Percentiles rank a stretch among this genome's conserved stretches.
Evolutionary conservation across 2,113 vertebrate species (phyloP).

Genomic region (Gopherus evgoodei): DNA sequence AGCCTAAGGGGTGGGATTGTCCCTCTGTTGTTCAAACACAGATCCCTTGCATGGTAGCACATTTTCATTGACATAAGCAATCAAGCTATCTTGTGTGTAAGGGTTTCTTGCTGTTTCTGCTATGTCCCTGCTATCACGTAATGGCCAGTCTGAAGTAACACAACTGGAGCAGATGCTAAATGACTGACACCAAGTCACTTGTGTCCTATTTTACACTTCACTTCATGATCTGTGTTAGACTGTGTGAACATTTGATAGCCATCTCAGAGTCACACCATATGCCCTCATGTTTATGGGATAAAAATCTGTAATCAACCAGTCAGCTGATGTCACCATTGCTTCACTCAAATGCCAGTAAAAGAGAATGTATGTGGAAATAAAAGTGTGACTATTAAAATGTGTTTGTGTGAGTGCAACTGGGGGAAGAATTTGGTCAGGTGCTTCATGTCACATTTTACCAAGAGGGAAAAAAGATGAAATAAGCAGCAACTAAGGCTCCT

Average conservation of each 20-base stretch:
- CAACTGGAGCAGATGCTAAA: slow-evolving; percentile 82
- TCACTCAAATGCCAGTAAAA: slow-evolving; percentile 49
- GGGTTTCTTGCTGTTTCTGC: slow-evolving; percentile 57
- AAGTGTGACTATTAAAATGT: slow-evolving; percentile 48
- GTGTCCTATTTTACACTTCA: slow-evolving; percentile 76
- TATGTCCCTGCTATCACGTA: slow-evolving; percentile 43
- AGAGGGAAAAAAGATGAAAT: background rate
- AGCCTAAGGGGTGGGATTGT: background rate
- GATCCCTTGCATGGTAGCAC: slow-evolving; percentile 25
- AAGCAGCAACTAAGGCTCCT: background rate
- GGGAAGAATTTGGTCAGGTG: background rate
- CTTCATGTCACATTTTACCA: background rate
- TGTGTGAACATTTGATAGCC: slow-evolving; percentile 60
- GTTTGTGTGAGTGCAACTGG: background rate
- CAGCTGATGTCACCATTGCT: slow-evolving; percentile 29
- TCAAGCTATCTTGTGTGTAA: slow-evolving; percentile 61
- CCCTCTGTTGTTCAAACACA: slow-evolving; percentile 32
- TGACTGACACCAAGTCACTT: slow-evolving; percentile 70
- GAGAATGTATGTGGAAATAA: slow-evolving; percentile 49
- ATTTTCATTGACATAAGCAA: slow-evolving; percentile 59
- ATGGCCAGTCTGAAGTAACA: slow-evolving; percentile 74
- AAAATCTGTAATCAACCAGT: slow-evolving; percentile 69
- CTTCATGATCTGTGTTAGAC: slow-evolving; percentile 75
- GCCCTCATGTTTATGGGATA: slow-evolving; percentile 70
- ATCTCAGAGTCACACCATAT: slow-evolving; percentile 72